phyloP scores from a whole-genome alignment of 2,888 invertebrate genomes.

The Drosophila yooni region DNA sequence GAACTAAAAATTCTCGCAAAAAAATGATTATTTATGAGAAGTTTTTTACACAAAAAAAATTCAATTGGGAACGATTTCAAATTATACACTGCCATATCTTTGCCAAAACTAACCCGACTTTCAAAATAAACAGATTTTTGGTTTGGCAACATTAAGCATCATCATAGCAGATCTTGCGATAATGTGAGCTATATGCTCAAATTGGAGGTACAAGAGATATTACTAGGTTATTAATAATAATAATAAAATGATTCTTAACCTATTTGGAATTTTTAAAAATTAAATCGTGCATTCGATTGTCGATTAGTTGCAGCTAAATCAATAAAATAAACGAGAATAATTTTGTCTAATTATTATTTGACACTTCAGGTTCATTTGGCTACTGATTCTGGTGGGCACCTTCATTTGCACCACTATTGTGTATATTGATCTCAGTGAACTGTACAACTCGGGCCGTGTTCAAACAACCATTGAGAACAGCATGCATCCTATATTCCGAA shows the following conservation, averaged over 20 bases:
- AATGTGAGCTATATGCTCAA: too few species aligned
- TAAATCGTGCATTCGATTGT: neutral
- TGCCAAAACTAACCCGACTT: neutral
- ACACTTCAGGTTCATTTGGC: conserved; percentile 73
- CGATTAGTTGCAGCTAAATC: too few species aligned
- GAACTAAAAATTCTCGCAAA: neutral
- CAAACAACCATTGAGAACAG: conserved; percentile 82
- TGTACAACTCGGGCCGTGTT: conserved; percentile 70
- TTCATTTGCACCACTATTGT: conserved; percentile 68
- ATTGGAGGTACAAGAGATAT: too few species aligned
- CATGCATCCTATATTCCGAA: conserved; percentile 75
- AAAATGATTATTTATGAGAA: neutral
- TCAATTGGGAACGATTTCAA: neutral
- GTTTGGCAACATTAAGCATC: too few species aligned
- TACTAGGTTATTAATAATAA: too few species aligned
- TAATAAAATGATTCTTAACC: neutral
- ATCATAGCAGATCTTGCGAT: too few species aligned
- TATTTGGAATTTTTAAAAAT: neutral
- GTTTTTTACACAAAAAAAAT: neutral
- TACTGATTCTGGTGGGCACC: conserved; percentile 74
- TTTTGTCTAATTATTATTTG: neutral
- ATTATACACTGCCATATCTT: neutral
- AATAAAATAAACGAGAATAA: neutral
- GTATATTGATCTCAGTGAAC: conserved; percentile 71
- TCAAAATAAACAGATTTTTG: too few species aligned